Evolutionary conservation across 2,888 invertebrate species (phyloP), one percentile per base, ranked within the genome.

Genomic region (Erebia aethiops): DNA sequence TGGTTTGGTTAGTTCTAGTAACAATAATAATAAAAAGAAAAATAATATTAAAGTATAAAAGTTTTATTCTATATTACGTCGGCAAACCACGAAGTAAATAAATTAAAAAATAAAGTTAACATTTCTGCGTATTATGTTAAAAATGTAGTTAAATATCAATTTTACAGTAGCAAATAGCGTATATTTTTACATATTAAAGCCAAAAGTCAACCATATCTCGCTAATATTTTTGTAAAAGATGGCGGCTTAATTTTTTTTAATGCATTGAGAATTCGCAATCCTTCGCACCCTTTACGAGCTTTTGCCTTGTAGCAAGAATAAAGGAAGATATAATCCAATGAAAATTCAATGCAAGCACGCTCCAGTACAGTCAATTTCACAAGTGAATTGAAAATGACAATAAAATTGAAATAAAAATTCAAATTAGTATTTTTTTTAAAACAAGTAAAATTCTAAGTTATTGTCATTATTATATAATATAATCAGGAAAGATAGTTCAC

Each of bases 341-440:
- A 16, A 65, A 65, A 54, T 54, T 56, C 43, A 65, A 18, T 56
- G 41, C 54, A 54, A 54, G 43, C 41, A n/a, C 35, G 65, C 65
- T 16, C 35, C 41, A 56, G 65, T 65, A 65, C 65, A 65, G 43
- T 65, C 65, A 41, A 41, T 16, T 54, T 11, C 54, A 65, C n/a
- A 65, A 65, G 65, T 65, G 65, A 26, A 26, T 35, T 35, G 35
- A 35, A 35, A 35, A 35, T 35, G 35, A 56, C 56, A 13, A 21
- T 21, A 56, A 62, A 21, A 21, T 10, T 61, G 4, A 8, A 49
- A 21, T 21, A 62, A 49, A 62, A 61, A 61, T 35, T n/a, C 35
- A 35, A 35, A 35, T 35, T 13, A 11, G 18, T 61, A 11, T 18
- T 43, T 62, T 46, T 18, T 18, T 16, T 58, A 41, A 9, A 43